phyloP scores from a whole-genome alignment of 2,888 invertebrate genomes.

The Dolichopus griseipennis region DNA sequence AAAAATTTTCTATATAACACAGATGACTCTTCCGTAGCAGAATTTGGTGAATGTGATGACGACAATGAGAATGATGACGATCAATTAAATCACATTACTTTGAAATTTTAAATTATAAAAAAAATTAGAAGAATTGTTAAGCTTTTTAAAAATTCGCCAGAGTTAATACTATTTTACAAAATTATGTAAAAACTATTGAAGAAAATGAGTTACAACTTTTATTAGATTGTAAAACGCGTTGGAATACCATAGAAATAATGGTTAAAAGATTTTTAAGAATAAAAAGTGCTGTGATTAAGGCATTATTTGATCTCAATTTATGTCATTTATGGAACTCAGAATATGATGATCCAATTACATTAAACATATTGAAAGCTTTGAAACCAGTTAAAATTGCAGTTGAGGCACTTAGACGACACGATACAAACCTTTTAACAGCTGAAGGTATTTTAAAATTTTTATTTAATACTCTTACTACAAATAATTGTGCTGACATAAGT shows the following conservation, averaged over 20 bases:
- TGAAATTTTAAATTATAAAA: conserved; percentile 1
- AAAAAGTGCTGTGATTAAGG: background rate
- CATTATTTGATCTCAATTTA: conserved; percentile 12
- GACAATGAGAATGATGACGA: background rate
- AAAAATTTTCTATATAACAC: background rate
- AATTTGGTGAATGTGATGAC: conserved; percentile 8
- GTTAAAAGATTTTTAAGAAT: conserved; percentile 13
- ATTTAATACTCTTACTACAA: conserved; percentile 9
- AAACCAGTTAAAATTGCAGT: conserved; percentile 13
- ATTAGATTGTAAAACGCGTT: conserved; percentile 13
- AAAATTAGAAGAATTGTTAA: conserved; percentile 14
- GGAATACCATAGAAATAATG: conserved; percentile 12
- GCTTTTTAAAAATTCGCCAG: conserved; percentile 12
- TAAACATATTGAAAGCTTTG: conserved; percentile 7
- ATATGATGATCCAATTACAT: conserved; percentile 8
- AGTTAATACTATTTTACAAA: conserved; percentile 13
- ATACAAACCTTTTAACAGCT: conserved; percentile 11
- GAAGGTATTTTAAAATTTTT: conserved; percentile 14
- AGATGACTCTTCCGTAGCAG: background rate
- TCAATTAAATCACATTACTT: background rate
- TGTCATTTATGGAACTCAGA: conserved; percentile 6
- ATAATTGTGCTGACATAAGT: conserved; percentile 8
- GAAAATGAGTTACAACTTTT: conserved; percentile 10
- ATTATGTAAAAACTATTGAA: conserved; percentile 8
- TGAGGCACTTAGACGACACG: conserved; percentile 9